Evolutionary conservation across 2,888 invertebrate species (phyloP).

Genomic region (Hyposoter didymator): DNA sequence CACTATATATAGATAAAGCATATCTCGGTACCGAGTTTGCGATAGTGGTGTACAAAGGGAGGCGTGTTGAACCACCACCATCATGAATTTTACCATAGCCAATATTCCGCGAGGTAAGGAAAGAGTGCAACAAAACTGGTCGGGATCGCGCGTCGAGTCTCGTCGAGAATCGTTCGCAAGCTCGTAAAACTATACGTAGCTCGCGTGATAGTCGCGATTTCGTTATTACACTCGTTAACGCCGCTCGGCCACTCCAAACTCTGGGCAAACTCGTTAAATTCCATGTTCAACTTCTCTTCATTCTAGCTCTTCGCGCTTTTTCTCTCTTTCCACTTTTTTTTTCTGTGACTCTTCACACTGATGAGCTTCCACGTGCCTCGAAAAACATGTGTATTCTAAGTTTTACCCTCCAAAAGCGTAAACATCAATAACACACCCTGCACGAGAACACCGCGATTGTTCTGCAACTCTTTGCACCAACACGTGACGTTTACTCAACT

Average conservation of each 20-base stretch:
- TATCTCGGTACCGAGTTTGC: slow-evolving; percentile 33
- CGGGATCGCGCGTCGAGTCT: slow-evolving; percentile 43
- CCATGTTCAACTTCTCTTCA: slow-evolving; percentile 55
- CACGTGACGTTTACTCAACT: not conserved
- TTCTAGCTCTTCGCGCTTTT: slow-evolving; percentile 4
- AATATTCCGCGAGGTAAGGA: slow-evolving; percentile 22
- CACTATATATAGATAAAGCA: slow-evolving; percentile 15
- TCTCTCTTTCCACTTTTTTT: not conserved
- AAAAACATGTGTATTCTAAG: slow-evolving; percentile 20
- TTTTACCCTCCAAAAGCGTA: not conserved
- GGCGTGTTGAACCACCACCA: slow-evolving; percentile 57
- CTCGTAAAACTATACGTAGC: slow-evolving; percentile 74
- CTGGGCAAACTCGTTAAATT: slow-evolving; percentile 80
- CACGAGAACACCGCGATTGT: slow-evolving; percentile 1
- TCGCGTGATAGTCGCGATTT: slow-evolving; percentile 82
- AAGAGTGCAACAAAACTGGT: slow-evolving; percentile 34
- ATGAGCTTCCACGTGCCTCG: not conserved
- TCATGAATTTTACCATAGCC: slow-evolving; percentile 50
- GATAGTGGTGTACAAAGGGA: slow-evolving; percentile 54
- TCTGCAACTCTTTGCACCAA: not conserved
- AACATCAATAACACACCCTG: not conserved
- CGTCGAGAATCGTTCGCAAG: slow-evolving; percentile 70
- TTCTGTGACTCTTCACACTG: slow-evolving; percentile 6
- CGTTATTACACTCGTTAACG: slow-evolving; percentile 82
- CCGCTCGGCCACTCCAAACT: slow-evolving; percentile 71